Evolutionary conservation across 2,113 vertebrate species (phyloP), one percentile per base, ranked within the genome.

Genomic region (Progne subis): DNA sequence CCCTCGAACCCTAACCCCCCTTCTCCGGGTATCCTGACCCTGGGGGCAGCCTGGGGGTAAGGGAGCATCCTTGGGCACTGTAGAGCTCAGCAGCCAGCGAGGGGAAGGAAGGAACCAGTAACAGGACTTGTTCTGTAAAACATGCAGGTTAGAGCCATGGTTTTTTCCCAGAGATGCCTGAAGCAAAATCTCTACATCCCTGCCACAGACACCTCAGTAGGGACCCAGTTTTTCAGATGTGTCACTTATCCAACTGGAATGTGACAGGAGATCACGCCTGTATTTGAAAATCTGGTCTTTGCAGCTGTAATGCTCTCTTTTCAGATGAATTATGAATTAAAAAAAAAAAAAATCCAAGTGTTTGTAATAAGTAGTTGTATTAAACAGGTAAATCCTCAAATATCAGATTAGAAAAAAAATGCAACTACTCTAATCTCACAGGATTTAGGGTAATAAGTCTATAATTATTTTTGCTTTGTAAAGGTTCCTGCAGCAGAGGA

Each of bases 351-450:
- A 9, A 83, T 28, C 43, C 20, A 41, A 56, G 32, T 70, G 44
- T 84, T 92, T 94, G 57, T 67, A 94, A 47, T 79, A 90, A 93
- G 74, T 41, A 18, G 31, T 43, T 88, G 46, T 29, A 90, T 82
- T 96, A 94, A 91, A 95, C 43, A 88, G 83, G 55, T 60, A 96
- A 95, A 95, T 90, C 72, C 47, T 96, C 82, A 95, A 94, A 69
- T 50, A 76, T 11, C 50, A 57, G 74, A 87, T 79, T 74, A 93
- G 25, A 11, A 43, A 61, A 72, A 49, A 77, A 76, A 59, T 53
- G 17, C 43, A 92, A 47, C 57, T 46, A 59, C 75, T 71, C 55
- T 93, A 86, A 92, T 92, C 84, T 80, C 79, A 80, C 29, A 64
- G 76, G 86, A 88, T 90, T 96, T 94, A 92, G 49, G 15, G 21